Base-by-base conservation (phyloP, 2,113 vertebrate species). In the Polypterus senegalus region DNA sequence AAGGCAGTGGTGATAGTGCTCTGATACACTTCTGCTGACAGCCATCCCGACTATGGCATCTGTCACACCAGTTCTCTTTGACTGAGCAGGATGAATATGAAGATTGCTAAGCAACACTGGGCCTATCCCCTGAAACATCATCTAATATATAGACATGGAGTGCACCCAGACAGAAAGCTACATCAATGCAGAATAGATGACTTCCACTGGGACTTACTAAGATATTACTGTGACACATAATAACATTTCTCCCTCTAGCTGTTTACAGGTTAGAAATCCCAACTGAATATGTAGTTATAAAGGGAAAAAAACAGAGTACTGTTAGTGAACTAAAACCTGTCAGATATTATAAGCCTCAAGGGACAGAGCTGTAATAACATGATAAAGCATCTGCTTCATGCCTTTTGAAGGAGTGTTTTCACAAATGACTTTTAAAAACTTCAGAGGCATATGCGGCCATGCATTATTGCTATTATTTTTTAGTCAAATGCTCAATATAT, bases 21-120 rank as follows among this genome's bases (percentile, higher is more conserved):
- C 1, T 27, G 27, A 1, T 27, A 27, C 27, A 27, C 27, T 27
- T 27, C 27, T 27, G 27, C 27, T 27, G 27, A 27, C 27, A 27
- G 27, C 27, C 27, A 27, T 27, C 27, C 27, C 27, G 27, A 27
- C 27, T 67, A 65, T 67, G 71, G 74, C 72, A 74, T 79, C 78
- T 79, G 78, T 78, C 77, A 74, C 67, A 45, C 63, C 64, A 65
- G 61, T 67, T 61, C 61, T 61, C 63, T 48, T 53, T 49, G 62
- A 67, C 63, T 65, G 61, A 74, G 63, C 64, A 64, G 62, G 66
- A 61, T 65, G 56, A 7, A 27, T 57, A 57, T 57, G 27, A 44
- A 4, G 1, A 57, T 8, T 57, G 56, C 9, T 57, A 45, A 57
- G 9, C 56, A 43, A 57, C 46, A 8, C 10, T 7, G 46, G 46